phyloP scores from a whole-genome alignment of 2,113 vertebrate species.

The Ictalurus punctatus region DNA sequence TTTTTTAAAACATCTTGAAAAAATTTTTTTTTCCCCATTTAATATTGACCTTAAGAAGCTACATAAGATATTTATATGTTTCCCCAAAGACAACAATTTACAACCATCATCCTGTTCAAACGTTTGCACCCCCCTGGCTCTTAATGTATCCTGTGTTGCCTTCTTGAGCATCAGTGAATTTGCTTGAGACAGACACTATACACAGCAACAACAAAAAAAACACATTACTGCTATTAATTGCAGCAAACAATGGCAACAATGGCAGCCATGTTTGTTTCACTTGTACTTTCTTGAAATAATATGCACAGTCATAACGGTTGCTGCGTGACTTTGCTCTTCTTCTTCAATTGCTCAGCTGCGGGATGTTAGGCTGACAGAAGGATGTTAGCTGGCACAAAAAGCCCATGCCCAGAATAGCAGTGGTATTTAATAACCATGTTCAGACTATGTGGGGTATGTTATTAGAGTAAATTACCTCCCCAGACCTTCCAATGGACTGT shows the following conservation, averaged over 20 bases:
- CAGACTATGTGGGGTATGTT: conserved; percentile 62
- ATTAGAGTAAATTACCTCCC: conserved; percentile 67
- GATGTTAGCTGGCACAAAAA: conserved; percentile 44
- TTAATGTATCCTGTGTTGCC: too few species aligned
- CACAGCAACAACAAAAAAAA: background rate
- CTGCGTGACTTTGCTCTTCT: conserved; percentile 31
- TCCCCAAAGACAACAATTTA: too few species aligned
- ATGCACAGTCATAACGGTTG: conserved; percentile 31
- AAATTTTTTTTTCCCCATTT: too few species aligned
- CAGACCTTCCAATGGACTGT: conserved; percentile 55
- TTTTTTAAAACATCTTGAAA: too few species aligned
- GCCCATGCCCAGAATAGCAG: conserved; percentile 59
- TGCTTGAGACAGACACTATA: background rate
- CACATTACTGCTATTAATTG: background rate
- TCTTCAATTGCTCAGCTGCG: conserved; percentile 36
- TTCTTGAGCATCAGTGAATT: too few species aligned
- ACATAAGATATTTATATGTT: too few species aligned
- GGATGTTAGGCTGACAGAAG: conserved; percentile 45
- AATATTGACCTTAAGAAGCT: too few species aligned
- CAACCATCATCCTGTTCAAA: too few species aligned
- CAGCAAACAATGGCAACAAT: background rate
- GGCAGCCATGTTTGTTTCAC: conserved; percentile 4
- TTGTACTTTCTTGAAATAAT: conserved; percentile 15
- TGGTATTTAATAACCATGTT: conserved; percentile 67
- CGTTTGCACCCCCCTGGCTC: too few species aligned